Conservation (phyloP, 2,888 invertebrate species). For the Mimachlamys varia region DNA sequence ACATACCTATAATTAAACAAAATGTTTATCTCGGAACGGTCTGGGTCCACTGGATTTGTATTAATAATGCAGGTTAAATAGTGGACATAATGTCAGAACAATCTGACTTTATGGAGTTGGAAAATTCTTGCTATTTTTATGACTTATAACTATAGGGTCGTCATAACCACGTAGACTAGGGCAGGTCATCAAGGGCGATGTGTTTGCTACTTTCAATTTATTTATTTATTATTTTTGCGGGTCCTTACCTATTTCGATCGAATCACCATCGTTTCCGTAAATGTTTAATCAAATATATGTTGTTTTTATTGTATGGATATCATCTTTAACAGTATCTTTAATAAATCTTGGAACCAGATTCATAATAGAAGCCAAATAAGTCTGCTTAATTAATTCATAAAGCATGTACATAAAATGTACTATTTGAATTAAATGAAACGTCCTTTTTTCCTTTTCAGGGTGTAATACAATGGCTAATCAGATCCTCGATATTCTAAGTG, state of each 20-base stretch:
- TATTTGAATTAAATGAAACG: no score
- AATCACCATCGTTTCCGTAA: background rate
- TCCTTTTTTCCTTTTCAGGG: no score
- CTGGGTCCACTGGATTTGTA: background rate
- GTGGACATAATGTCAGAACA: background rate
- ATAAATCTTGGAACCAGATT: background rate
- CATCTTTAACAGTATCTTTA: background rate
- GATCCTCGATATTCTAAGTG: no score
- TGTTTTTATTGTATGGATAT: background rate
- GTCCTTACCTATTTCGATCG: background rate
- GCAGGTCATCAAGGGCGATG: background rate
- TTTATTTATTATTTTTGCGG: no score
- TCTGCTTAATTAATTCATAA: background rate
- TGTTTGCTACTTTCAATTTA: background rate
- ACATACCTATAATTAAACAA: background rate
- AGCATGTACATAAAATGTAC: no score
- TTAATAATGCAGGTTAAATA: background rate
- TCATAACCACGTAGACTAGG: background rate
- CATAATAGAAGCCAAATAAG: background rate
- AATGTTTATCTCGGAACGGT: conserved; percentile 8
- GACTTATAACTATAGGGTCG: background rate
- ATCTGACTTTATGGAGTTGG: background rate
- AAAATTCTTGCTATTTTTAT: background rate
- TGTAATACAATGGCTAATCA: no score
- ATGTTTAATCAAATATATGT: background rate